These are phyloP conservation scores for Perca flavescens DNA, from an alignment of 2,113 vertebrate species.

Conservation along the genomic window DNA sequence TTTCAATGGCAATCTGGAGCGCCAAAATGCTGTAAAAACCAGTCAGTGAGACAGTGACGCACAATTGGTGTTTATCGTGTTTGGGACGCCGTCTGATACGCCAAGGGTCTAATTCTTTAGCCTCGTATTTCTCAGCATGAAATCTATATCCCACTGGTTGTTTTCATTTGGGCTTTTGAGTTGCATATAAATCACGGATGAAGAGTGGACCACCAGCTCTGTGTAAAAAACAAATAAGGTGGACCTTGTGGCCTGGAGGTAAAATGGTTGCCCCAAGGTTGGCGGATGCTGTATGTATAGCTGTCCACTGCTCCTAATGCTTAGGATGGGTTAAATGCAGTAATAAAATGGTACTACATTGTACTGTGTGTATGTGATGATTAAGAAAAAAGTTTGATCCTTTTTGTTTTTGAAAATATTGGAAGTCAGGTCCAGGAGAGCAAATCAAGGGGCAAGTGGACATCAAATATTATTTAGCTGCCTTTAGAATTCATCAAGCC, in stretches of 20 bases:
- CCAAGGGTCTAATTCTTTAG: conserved; percentile 23
- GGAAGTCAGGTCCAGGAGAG: conserved; percentile 14
- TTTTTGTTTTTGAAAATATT: conserved; percentile 5
- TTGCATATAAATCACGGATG: conserved; percentile 42
- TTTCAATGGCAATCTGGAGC: conserved; percentile 45
- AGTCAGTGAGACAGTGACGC: conserved; percentile 46
- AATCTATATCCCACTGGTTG: conserved; percentile 37
- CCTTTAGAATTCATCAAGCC: conserved; percentile 5
- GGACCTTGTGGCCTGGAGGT: background rate
- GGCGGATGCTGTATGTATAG: no score
- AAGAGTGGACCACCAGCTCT: conserved; percentile 62
- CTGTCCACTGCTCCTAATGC: no score
- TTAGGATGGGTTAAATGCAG: no score
- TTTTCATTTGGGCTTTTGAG: conserved; percentile 43
- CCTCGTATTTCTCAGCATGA: conserved; percentile 48
- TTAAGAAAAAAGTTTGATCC: no score
- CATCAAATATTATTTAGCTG: conserved; percentile 16
- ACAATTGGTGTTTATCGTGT: conserved; percentile 54
- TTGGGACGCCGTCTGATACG: conserved; percentile 15
- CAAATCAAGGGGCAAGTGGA: conserved; percentile 8
- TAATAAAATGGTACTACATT: no score
- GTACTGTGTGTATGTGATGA: no score
- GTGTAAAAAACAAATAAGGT: background rate
- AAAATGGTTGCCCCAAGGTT: no score
- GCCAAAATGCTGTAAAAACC: conserved; percentile 48